Base-by-base conservation (phyloP, 2,797 vertebrate genomes). In the Syngnathus acus region DNA sequence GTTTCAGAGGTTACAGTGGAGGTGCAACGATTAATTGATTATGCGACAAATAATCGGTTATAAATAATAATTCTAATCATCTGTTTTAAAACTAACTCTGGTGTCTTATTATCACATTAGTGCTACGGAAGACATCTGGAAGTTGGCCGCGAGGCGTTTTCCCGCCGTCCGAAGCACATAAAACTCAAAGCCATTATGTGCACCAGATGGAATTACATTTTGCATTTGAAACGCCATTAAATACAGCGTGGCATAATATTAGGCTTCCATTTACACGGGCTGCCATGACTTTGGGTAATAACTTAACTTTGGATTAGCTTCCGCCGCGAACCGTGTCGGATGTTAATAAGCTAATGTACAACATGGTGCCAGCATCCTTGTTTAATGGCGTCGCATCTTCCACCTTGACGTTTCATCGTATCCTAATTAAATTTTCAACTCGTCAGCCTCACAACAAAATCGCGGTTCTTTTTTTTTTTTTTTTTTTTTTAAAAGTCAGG, bases 171-270 rank as follows among this genome's bases (percentile, higher is more conserved):
- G 48, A 50, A 17, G 64, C 62, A 68, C 65, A 77, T 63, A 64
- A 58, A 68, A 68, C 62, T 42, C 66, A 23, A 61, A 63, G 64
- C 50, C 47, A 65, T 71, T 57, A 70, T 40, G 60, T 62, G 53
- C 65, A 60, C 62, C 54, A 64, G 73, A 76, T 73, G 65, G 61
- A 54, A 82, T 77, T 68, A 64, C 68, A 72, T 68, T 76, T 68
- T 62, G 55, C 60, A 71, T 78, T 80, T 78, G 57, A 77, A 72
- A 75, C 65, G 65, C 26, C 50, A 79, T 75, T 78, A 78, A 74
- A 65, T 65, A 61, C 62, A 75, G 39, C 50, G 51, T 63, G 45
- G 39, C 66, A 70, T 69, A 65, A 66, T 57, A 73, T 75, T 72
- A 65, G 48, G 45, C 65, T 77, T 79, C 58, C n/a, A 73, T 71